Conservation (phyloP, 2,888 invertebrate species). For the Spodoptera picta region DNA sequence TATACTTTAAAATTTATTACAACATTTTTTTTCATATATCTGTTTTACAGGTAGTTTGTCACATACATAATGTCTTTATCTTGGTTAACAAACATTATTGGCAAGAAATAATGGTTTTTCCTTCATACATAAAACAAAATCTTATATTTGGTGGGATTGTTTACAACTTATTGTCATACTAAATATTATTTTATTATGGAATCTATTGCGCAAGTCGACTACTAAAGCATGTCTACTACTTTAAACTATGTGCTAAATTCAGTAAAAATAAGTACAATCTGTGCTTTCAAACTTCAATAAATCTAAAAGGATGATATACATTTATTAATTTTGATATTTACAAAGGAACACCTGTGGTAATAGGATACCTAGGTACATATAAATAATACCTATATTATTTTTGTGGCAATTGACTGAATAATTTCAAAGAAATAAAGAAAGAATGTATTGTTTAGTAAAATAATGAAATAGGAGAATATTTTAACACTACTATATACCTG, state of each 20-base stretch:
- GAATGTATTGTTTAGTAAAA: conserved; percentile 2
- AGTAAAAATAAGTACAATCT: conserved; percentile 58
- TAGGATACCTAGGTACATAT: conserved; percentile 12
- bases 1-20: conserved; percentile 68
- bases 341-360: conserved; percentile 44
- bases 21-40: conserved; percentile 69
- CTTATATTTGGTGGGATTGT: conserved; percentile 70
- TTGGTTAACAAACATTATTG: conserved; percentile 59
- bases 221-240: conserved; percentile 61
- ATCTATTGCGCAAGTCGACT: conserved; percentile 58
- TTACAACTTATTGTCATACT: conserved; percentile 71
- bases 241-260: conserved; percentile 60
- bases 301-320: conserved; percentile 33
- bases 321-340: conserved; percentile 49
- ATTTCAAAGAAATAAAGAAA: conserved; percentile 16
- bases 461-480: conserved; percentile 4
- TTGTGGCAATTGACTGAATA: conserved; percentile 44
- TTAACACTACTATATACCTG: conserved; percentile 9
- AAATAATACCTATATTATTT: conserved; percentile 17
- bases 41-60: conserved; percentile 58
- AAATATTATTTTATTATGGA: conserved; percentile 41
- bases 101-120: conserved; percentile 66
- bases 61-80: conserved; percentile 48
- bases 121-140: conserved; percentile 58
- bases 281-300: conserved; percentile 52